Percentiles rank a stretch among this genome's conserved stretches.
Evolutionary conservation across 2,113 vertebrate genomes (phyloP).

Genomic region (Elephantulus edwardii): DNA sequence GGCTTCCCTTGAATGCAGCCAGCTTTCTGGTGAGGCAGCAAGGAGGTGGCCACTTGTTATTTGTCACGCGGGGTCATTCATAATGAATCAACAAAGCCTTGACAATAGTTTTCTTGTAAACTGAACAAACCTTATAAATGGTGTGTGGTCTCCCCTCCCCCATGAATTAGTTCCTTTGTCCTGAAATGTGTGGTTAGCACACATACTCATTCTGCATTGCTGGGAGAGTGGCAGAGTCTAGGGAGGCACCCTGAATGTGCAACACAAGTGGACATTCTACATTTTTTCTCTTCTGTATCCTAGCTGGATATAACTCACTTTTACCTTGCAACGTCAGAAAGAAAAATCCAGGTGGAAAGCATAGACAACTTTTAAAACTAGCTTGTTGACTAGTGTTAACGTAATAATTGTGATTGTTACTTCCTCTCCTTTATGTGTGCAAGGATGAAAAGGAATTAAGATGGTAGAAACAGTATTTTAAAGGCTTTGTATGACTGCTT

Average conservation of each 20-base stretch:
- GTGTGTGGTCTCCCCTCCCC: constrained; percentile 78
- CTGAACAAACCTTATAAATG: constrained; percentile 78
- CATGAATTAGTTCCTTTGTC: constrained; percentile 83
- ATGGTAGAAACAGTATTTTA: constrained; percentile 55
- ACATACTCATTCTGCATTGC: constrained; percentile 80
- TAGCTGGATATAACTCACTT: constrained; percentile 39
- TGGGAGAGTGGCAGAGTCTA: constrained; percentile 69
- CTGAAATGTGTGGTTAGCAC: constrained; percentile 81
- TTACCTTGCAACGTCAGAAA: constrained; percentile 11
- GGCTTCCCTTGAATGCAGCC: constrained; percentile 24
- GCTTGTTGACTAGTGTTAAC: constrained; percentile 58
- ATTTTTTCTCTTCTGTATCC: constrained; percentile 67
- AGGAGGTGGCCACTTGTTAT: constrained; percentile 78
- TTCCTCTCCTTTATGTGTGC: constrained; percentile 44
- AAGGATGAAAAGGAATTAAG: constrained; percentile 57
- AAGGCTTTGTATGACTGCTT: constrained; percentile 55
- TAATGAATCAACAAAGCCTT: constrained; percentile 82
- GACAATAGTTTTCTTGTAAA: constrained; percentile 84
- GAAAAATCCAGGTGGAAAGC: constrained; percentile 18
- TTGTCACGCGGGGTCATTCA: constrained; percentile 76
- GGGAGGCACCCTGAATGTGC: constrained; percentile 71
- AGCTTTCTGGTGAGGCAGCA: constrained; percentile 42
- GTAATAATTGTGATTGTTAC: not conserved
- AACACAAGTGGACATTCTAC: constrained; percentile 78
- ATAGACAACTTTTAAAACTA: constrained; percentile 61